phyloP scores from a whole-genome alignment of 2,113 vertebrate genomes.

The Cyanocitta stelleri region DNA sequence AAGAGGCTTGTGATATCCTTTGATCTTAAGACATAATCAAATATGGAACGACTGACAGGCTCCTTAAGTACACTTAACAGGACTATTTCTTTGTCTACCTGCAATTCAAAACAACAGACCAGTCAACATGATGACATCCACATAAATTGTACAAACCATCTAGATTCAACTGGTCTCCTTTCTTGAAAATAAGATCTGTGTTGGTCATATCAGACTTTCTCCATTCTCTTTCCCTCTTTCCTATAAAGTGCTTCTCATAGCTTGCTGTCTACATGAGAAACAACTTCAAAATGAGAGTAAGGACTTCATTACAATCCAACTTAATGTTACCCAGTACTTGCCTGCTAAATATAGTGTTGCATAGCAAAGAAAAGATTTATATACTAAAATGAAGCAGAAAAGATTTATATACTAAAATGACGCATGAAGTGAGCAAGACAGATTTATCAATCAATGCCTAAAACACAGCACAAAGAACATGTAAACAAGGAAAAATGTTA shows the following conservation, averaged over 20 bases:
- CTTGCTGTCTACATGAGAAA: background rate
- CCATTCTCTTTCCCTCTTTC: background rate
- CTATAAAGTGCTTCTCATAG: background rate
- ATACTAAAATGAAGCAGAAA: background rate
- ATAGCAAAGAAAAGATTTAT: background rate
- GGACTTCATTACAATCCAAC: background rate
- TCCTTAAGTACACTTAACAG: constrained; percentile 94
- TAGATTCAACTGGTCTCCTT: background rate
- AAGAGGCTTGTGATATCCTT: constrained; percentile 93
- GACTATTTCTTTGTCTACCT: constrained; percentile 97
- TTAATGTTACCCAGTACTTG: background rate
- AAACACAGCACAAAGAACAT: background rate
- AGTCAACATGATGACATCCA: background rate
- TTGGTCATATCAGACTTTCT: background rate
- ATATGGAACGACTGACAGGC: constrained; percentile 94
- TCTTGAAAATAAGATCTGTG: background rate
- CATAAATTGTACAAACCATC: background rate
- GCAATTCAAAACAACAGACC: constrained; percentile 17
- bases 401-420: background rate
- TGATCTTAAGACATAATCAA: constrained; percentile 93
- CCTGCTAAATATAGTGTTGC: background rate
- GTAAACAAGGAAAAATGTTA: background rate
- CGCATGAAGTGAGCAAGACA: background rate
- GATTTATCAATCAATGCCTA: background rate
- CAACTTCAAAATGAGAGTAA: background rate